Evolutionary conservation across 1,140 invertebrate species (phyloP), one percentile per base, ranked within the genome.

Genomic region (Brachionus rubens): DNA sequence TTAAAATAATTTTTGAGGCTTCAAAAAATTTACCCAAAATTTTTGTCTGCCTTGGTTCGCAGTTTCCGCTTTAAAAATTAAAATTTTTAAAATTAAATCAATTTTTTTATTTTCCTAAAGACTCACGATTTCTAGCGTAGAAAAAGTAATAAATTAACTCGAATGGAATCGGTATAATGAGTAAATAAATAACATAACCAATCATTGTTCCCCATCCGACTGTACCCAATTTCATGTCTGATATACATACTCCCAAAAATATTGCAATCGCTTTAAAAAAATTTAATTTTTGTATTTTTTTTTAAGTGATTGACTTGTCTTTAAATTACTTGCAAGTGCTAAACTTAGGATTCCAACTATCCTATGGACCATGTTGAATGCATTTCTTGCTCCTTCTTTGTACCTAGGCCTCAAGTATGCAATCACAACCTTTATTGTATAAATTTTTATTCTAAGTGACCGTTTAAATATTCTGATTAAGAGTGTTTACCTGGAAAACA

Each of bases 121-220:
- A 33, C 0, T 24, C 16, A 59, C 54, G 28, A 9, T 33, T 36
- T 59, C 30, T 59, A 40, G 36, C 16, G 30, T 59, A 33, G 19
- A 59, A 59, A 59, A 59, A 59, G 36, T 59, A 59, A 33, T 59
- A 59, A 36, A 59, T 59, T 3, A 59, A 16, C 30, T 59, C 54
- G 10, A 59, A 59, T 33, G 54, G 54, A 16, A 59, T 36, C 9
- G 54, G 54, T 33, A 59, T 59, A 5, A 59, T 16, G 3, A 59
- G 1, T 33, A 59, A 59, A 36, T 40, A 59, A 16, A 59, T 16
- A 21, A 59, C 59, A 65, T 65, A 65, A 41, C 12, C 59, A 65
- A 65, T 43, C 33, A 65, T 65, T 21, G 33, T 65, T 30, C 59
- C 46, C 68, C 68, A 72, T 5, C 68, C 68, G 1, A 50, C 43